phyloP scores from a whole-genome alignment of 2,888 invertebrate genomes.

The Gisinianus flammeolus region DNA sequence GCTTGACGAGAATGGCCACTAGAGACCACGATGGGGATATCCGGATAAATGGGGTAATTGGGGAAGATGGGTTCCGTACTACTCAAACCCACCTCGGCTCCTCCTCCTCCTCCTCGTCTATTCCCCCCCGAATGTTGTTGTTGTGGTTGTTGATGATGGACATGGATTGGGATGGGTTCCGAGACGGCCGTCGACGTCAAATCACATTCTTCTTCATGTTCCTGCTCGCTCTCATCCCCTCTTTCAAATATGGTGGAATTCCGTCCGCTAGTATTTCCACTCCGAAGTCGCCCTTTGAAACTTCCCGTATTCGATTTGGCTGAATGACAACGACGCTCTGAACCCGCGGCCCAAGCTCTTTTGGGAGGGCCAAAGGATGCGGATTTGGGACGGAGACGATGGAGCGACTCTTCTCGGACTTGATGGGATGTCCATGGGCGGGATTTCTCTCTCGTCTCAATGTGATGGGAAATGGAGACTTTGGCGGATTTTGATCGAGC shows the following conservation, averaged over 20 bases:
- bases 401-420: slow-evolving; percentile 46
- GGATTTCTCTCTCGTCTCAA: slow-evolving; percentile 47
- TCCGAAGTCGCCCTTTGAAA: background rate
- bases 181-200: slow-evolving; percentile 35
- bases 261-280: background rate
- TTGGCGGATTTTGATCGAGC: slow-evolving; percentile 56
- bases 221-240: slow-evolving; percentile 34
- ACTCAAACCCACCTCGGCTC: background rate
- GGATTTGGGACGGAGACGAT: slow-evolving; percentile 53
- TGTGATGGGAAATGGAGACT: slow-evolving; percentile 54
- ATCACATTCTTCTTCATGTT: slow-evolving; percentile 38
- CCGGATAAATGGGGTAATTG: slow-evolving; percentile 56
- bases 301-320: slow-evolving; percentile 43
- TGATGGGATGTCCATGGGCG: slow-evolving; percentile 51
- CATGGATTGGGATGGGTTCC: slow-evolving; percentile 7
- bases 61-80: slow-evolving; percentile 53
- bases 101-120: slow-evolving; percentile 26
- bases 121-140: slow-evolving; percentile 4
- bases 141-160: too few relatives aligned
- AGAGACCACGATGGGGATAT: slow-evolving; percentile 43
- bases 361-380: slow-evolving; percentile 55
- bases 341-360: slow-evolving; percentile 52
- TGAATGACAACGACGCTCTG: slow-evolving; percentile 50
- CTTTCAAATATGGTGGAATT: slow-evolving; percentile 23
- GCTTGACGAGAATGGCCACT: slow-evolving; percentile 12